These are phyloP conservation scores for Drosophila mayaguana DNA, from an alignment of 2,888 invertebrate species.

Conservation along the genomic window DNA sequence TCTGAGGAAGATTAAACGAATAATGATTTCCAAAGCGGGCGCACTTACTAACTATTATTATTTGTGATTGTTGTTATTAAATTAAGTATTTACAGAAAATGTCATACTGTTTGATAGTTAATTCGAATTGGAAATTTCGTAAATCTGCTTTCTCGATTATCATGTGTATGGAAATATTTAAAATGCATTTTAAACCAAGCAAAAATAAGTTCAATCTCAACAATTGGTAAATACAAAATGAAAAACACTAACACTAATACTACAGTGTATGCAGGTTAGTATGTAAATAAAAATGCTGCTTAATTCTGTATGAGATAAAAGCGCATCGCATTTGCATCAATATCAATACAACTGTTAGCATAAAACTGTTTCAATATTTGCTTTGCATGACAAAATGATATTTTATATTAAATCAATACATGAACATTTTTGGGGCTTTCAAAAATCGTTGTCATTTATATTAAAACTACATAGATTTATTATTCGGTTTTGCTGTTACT, in stretches of 20 bases:
- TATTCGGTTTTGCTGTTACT: constrained; percentile 70
- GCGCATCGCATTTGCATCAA: constrained; percentile 32
- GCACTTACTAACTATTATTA: constrained; percentile 70
- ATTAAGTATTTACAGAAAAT: constrained; percentile 74
- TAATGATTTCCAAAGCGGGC: constrained; percentile 35
- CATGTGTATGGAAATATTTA: constrained; percentile 38
- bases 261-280: constrained; percentile 38
- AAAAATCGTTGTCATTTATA: constrained; percentile 51
- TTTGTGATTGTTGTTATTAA: constrained; percentile 59
- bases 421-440: constrained; percentile 42
- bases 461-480: constrained; percentile 66
- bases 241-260: constrained; percentile 25
- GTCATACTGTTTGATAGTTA: constrained; percentile 26
- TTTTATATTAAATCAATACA: constrained; percentile 57
- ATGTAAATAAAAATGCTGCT: constrained; percentile 28
- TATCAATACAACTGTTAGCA: constrained; percentile 50
- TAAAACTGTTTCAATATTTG: constrained; percentile 38
- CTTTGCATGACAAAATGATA: constrained; percentile 50
- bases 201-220: constrained; percentile 66
- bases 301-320: constrained; percentile 30
- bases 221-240: constrained; percentile 26
- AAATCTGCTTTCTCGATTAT: constrained; percentile 15
- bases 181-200: constrained; percentile 36
- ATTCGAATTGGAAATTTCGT: constrained; percentile 18
- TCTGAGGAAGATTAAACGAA: constrained; percentile 13